These are phyloP conservation scores for Ochropleura leucogaster DNA, from an alignment of 2,888 invertebrate genomes.

Conservation along the genomic window DNA sequence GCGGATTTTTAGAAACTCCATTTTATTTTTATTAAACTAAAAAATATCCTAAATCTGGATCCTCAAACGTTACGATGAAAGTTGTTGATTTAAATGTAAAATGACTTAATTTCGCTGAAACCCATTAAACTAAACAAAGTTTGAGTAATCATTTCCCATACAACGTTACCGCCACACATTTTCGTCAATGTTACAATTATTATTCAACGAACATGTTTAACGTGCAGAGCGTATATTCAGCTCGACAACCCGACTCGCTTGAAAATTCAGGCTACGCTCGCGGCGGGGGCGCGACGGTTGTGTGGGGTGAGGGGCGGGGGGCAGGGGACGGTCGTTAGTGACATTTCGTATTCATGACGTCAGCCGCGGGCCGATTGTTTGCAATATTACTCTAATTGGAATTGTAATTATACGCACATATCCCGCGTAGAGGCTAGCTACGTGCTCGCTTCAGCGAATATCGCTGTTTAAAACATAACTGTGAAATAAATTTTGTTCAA, in stretches of 20 bases:
- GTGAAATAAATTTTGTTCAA: not conserved
- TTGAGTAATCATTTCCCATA: slow-evolving; percentile 58
- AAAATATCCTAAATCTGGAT: not conserved
- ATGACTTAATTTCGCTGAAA: slow-evolving; percentile 43
- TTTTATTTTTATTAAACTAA: not conserved
- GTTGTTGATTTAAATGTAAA: slow-evolving; percentile 12
- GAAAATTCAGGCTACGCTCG: slow-evolving; percentile 86
- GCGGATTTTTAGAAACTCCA: not conserved
- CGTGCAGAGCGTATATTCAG: slow-evolving; percentile 69
- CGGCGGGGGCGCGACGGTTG: slow-evolving; percentile 63
- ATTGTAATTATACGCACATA: slow-evolving; percentile 89
- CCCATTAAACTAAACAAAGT: slow-evolving; percentile 56
- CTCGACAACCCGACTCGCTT: slow-evolving; percentile 80
- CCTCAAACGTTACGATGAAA: not conserved
- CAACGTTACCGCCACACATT: slow-evolving; percentile 59
- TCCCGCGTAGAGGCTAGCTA: slow-evolving; percentile 76
- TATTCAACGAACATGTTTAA: slow-evolving; percentile 68
- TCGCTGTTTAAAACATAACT: slow-evolving; percentile 4
- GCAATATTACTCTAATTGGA: slow-evolving; percentile 90
- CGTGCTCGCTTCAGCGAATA: slow-evolving; percentile 71
- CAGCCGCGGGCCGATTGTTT: slow-evolving; percentile 89
- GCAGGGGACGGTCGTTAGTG: slow-evolving; percentile 86
- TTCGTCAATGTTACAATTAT: slow-evolving; percentile 69
- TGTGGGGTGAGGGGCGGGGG: slow-evolving; percentile 58
- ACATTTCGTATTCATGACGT: slow-evolving; percentile 90